Conservation (phyloP, 2,888 invertebrate genomes). For the Iselma pallidipennis region DNA sequence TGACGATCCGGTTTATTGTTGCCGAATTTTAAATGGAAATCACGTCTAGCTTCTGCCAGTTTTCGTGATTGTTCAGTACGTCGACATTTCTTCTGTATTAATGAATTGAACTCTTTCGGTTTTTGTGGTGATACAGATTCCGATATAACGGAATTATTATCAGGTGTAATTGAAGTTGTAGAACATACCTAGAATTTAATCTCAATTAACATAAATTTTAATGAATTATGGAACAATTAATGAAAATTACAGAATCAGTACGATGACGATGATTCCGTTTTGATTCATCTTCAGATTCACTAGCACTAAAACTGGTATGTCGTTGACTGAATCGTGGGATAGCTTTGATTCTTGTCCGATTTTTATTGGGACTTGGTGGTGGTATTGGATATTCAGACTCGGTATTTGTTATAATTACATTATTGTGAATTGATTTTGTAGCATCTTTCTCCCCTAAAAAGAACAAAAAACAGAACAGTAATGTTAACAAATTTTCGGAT, state of each 20-base stretch:
- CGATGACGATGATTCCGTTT: constrained; percentile 50
- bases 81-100: constrained; percentile 45
- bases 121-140: constrained; percentile 35
- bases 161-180: constrained; percentile 35
- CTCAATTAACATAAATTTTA: background rate
- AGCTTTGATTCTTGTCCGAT: constrained; percentile 69
- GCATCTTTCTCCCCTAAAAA: constrained; percentile 25
- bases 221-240: background rate
- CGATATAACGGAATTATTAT: constrained; percentile 24
- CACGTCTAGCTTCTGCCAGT: constrained; percentile 60
- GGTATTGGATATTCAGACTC: constrained; percentile 50
- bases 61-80: constrained; percentile 59
- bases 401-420: constrained; percentile 13
- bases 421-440: constrained; percentile 9
- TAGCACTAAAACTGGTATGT: constrained; percentile 63
- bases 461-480: no score
- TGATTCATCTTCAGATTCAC: constrained; percentile 70
- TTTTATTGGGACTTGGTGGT: constrained; percentile 64
- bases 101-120: constrained; percentile 32
- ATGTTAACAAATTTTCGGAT: no score
- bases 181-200: constrained; percentile 45
- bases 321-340: constrained; percentile 70
- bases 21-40: constrained; percentile 60
- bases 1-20: constrained; percentile 64
- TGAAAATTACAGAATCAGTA: constrained; percentile 49